These are phyloP conservation scores for Propithecus deckenii DNA, from an alignment of 2,797 vertebrate genomes.

Conservation along the genomic window DNA sequence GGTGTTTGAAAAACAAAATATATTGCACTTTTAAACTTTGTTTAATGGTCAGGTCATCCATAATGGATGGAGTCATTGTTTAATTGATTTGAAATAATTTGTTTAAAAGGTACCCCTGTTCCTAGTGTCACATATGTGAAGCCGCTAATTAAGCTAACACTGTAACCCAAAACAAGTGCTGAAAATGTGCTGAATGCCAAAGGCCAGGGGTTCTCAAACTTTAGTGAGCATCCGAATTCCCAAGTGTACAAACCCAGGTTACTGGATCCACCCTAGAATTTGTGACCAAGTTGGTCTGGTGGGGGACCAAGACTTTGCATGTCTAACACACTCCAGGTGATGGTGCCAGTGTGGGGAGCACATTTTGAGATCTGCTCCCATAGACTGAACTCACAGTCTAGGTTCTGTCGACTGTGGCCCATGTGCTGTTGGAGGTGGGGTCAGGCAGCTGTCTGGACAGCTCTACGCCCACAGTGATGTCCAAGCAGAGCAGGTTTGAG, in stretches of 20 bases:
- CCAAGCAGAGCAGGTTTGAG: background rate
- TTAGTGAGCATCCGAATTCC: background rate
- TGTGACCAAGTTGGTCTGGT: background rate
- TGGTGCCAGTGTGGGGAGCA: background rate
- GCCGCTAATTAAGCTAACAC: background rate
- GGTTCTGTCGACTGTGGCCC: background rate
- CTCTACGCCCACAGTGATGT: background rate
- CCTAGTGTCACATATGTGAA: background rate
- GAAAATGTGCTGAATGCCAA: background rate
- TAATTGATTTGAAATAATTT: slow-evolving; percentile 40
- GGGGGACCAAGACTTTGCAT: background rate
- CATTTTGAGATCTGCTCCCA: background rate
- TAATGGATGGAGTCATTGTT: slow-evolving; percentile 1
- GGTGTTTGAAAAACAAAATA: slow-evolving; percentile 14
- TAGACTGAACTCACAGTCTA: fast-evolving
- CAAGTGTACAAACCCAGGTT: background rate
- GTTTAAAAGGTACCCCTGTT: background rate
- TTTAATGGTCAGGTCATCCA: background rate
- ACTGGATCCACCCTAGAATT: background rate
- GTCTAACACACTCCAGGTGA: background rate
- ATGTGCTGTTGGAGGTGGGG: fast-evolving
- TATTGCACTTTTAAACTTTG: background rate
- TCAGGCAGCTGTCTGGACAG: background rate
- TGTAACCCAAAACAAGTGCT: background rate
- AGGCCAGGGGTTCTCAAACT: background rate